These are phyloP conservation scores for Sinosuthora webbiana DNA, from an alignment of 2,113 vertebrate species.

Conservation along the genomic window DNA sequence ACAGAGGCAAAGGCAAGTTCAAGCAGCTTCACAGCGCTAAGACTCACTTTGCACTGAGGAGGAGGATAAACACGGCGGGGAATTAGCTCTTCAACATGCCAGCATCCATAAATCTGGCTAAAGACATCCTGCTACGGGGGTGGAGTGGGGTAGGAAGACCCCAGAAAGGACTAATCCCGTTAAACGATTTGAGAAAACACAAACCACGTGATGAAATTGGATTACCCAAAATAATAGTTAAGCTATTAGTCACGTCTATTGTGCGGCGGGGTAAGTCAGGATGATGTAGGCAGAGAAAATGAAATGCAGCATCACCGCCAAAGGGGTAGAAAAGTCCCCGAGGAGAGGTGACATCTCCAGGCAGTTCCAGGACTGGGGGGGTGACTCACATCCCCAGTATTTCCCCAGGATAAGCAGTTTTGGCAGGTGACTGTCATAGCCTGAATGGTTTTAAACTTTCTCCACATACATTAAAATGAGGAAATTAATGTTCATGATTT, in stretches of 20 bases:
- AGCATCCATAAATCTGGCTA: constrained; percentile 18
- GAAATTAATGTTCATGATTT: neutral
- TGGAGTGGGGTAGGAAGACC: neutral
- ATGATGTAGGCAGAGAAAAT: neutral
- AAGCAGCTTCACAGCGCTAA: neutral
- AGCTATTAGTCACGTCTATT: constrained; percentile 38
- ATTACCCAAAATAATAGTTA: constrained; percentile 47
- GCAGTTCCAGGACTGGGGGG: neutral
- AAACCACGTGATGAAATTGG: constrained; percentile 27
- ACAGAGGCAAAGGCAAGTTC: neutral
- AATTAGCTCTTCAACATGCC: neutral
- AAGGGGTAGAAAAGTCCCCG: neutral
- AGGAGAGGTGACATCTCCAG: neutral
- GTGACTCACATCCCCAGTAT: neutral
- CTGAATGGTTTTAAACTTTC: neutral
- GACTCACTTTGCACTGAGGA: neutral
- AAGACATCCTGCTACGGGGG: neutral
- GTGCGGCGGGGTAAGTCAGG: neutral
- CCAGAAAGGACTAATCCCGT: constrained; percentile 34
- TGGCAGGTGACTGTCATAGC: neutral
- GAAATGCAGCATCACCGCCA: neutral
- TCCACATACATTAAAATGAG: neutral
- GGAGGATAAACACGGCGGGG: neutral
- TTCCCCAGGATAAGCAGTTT: neutral
- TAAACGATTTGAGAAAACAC: neutral